phyloP scores from a whole-genome alignment of 2,797 vertebrate species.

The Sciurus vulgaris region DNA sequence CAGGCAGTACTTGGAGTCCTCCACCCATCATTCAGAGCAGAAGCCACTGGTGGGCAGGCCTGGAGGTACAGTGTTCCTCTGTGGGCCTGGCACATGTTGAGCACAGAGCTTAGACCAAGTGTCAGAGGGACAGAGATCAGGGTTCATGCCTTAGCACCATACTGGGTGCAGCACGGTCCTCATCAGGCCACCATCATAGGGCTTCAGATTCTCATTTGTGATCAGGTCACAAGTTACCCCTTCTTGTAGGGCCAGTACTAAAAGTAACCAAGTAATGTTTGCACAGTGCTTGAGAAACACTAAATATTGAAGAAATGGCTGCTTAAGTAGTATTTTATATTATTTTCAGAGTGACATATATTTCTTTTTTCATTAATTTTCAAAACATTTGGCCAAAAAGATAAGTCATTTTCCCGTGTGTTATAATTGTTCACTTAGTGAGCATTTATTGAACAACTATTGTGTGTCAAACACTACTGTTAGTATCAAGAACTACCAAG shows the following conservation, averaged over 20 bases:
- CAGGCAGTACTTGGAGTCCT: no score
- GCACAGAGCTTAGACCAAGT: not conserved
- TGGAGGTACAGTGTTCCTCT: not conserved
- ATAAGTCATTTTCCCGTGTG: not conserved
- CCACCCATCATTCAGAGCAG: not conserved
- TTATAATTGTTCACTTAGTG: not conserved
- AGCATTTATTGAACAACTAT: not conserved
- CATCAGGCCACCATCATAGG: not conserved
- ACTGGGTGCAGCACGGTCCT: not conserved
- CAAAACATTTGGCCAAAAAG: not conserved
- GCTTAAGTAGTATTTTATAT: not conserved
- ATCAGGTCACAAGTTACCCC: not conserved
- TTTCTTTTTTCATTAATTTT: not conserved
- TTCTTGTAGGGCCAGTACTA: not conserved
- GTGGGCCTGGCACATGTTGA: not conserved
- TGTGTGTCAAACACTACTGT: not conserved
- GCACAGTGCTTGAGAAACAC: not conserved
- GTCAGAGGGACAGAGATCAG: not conserved
- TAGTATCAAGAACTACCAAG: not conserved
- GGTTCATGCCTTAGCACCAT: not conserved
- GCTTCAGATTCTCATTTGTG: not conserved
- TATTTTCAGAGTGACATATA: not conserved
- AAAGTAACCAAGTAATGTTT: not conserved
- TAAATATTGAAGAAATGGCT: not conserved
- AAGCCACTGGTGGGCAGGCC: not conserved